These are phyloP conservation scores for Helicoverpa armigera DNA, from an alignment of 1,140 invertebrate genomes.

Conservation along the genomic window DNA sequence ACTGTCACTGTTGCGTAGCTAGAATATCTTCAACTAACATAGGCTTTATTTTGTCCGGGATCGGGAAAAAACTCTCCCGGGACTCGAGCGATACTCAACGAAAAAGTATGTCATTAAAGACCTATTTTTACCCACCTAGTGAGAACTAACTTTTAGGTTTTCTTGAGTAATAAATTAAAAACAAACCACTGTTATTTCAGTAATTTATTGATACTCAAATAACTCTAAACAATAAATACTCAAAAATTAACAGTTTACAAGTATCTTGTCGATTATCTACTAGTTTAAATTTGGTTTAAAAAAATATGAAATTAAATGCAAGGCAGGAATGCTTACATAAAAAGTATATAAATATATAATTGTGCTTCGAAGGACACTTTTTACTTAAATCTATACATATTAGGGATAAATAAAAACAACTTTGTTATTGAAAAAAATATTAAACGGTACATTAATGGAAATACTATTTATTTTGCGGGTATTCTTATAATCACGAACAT, in stretches of 20 bases:
- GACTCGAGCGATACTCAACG: too few species aligned
- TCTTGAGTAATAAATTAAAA: neutral
- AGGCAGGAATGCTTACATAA: slow-evolving; percentile 48
- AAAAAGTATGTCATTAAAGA: too few species aligned
- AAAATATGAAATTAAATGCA: slow-evolving; percentile 52
- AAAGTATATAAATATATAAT: slow-evolving; percentile 10
- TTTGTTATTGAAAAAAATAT: slow-evolving; percentile 8
- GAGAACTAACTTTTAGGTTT: neutral
- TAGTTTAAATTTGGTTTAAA: slow-evolving; percentile 9
- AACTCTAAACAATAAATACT: slow-evolving; percentile 55
- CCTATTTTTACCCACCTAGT: too few species aligned
- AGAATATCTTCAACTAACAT: too few species aligned
- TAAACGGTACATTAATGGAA: neutral
- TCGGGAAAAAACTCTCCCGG: too few species aligned
- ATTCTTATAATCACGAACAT: neutral
- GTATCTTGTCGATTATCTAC: slow-evolving; percentile 7
- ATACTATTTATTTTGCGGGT: neutral
- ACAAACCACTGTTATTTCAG: neutral
- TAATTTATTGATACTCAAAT: slow-evolving; percentile 27
- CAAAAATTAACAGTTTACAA: slow-evolving; percentile 50
- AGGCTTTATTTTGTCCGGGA: too few species aligned
- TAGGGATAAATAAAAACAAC: slow-evolving; percentile 20
- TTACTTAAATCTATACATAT: slow-evolving; percentile 7
- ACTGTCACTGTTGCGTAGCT: too few species aligned
- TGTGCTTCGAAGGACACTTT: slow-evolving; percentile 51